These are phyloP conservation scores for Doris montereyensis DNA, from an alignment of 2,888 invertebrate genomes.

Conservation along the genomic window DNA sequence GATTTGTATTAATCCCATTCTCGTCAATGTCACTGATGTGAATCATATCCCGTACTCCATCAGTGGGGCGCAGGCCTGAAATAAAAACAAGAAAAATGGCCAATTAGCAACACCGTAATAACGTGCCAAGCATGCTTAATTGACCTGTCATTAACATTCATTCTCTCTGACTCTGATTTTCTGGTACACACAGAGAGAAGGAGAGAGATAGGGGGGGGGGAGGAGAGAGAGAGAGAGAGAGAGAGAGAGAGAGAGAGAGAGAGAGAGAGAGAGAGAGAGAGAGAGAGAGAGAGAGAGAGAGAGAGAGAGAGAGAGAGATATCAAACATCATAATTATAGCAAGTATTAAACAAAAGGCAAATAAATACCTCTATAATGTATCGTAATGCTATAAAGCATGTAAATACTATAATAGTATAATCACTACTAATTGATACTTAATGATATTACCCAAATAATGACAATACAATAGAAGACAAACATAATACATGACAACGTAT, in stretches of 20 bases:
- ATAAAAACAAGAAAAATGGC: not conserved
- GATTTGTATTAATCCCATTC: conserved; percentile 63
- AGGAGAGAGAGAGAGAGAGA: not conserved
- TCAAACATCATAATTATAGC: too few species aligned
- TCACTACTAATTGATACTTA: too few species aligned
- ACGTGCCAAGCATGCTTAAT: too few species aligned
- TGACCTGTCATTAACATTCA: too few species aligned
- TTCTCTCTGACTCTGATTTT: not conserved
- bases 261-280: not conserved
- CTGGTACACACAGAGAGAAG: not conserved
- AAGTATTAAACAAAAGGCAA: conserved; percentile 48
- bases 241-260: not conserved
- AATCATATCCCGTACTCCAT: conserved; percentile 67
- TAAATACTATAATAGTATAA: too few species aligned
- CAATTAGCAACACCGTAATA: not conserved
- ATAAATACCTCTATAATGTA: too few species aligned
- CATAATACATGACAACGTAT: too few species aligned
- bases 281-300: not conserved
- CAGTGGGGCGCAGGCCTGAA: conserved; percentile 59
- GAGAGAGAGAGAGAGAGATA: not conserved
- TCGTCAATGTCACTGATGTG: conserved; percentile 68
- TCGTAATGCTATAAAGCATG: too few species aligned
- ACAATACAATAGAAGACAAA: too few species aligned
- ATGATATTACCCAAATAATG: too few species aligned
- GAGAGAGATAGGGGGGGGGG: not conserved